These are phyloP conservation scores for Drosophila kohkoa DNA, from an alignment of 1,140 invertebrate genomes.

Conservation along the genomic window DNA sequence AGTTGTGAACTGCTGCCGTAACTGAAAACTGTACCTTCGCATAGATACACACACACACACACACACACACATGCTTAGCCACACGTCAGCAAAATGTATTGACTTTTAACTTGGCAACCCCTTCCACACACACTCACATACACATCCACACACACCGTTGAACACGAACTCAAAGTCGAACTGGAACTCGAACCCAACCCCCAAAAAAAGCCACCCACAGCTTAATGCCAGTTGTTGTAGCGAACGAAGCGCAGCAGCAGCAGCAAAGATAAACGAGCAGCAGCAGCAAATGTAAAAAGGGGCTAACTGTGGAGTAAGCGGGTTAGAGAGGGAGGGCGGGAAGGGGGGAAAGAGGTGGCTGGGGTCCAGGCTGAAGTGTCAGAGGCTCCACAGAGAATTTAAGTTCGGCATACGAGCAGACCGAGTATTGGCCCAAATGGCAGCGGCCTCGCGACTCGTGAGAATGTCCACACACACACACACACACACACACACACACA, in stretches of 20 bases:
- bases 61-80: slow-evolving; percentile 32
- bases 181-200: slow-evolving; percentile 5
- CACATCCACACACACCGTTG: background rate
- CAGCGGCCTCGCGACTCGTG: slow-evolving; percentile 38
- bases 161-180: slow-evolving; percentile 1
- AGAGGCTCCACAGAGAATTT: slow-evolving; percentile 18
- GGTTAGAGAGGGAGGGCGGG: background rate
- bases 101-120: slow-evolving; percentile 73
- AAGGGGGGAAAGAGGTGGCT: background rate
- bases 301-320: background rate
- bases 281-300: background rate
- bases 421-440: slow-evolving; percentile 50
- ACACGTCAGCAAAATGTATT: slow-evolving; percentile 74
- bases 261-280: slow-evolving; percentile 48
- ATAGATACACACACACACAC: slow-evolving; percentile 31
- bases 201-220: slow-evolving; percentile 24
- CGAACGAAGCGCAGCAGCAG: slow-evolving; percentile 35
- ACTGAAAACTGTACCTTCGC: slow-evolving; percentile 74
- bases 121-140: slow-evolving; percentile 18
- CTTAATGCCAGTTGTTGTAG: slow-evolving; percentile 35
- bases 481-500: slow-evolving; percentile 20
- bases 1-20: slow-evolving; percentile 67
- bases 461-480: slow-evolving; percentile 46
- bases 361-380: slow-evolving; percentile 15
- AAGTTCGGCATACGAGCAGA: slow-evolving; percentile 36